Evolutionary conservation across 2,797 vertebrate genomes (phyloP).

Genomic region (Chelmon rostratus): DNA sequence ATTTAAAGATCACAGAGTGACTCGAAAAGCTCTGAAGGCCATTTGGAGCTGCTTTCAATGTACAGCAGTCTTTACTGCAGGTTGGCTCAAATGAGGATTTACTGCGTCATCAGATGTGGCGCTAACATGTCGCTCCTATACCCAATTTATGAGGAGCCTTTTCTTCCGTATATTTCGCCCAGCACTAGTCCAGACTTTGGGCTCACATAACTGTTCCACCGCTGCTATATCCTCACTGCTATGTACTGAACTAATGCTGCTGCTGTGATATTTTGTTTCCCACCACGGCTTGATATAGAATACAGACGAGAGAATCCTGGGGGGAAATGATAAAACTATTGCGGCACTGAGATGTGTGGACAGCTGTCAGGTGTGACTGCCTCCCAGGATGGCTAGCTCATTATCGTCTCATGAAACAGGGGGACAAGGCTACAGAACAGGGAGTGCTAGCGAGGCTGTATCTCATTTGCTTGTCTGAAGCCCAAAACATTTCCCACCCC

Average conservation of each 20-base stretch:
- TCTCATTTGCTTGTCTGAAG: conserved; percentile 73
- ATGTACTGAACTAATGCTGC: conserved; percentile 35
- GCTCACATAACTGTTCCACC: background rate
- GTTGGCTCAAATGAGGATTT: background rate
- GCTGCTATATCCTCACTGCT: conserved; percentile 17
- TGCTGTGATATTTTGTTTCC: conserved; percentile 54
- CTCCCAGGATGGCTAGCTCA: conserved; percentile 77
- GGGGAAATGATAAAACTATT: conserved; percentile 71
- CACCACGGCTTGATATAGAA: conserved; percentile 49
- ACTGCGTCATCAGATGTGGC: background rate
- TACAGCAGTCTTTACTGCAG: background rate
- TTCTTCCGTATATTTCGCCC: conserved; percentile 15
- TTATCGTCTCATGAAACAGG: conserved; percentile 75
- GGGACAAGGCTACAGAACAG: conserved; percentile 61
- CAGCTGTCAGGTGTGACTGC: conserved; percentile 81
- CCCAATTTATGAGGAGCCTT: background rate
- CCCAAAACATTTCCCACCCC: conserved; percentile 67
- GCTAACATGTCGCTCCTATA: background rate
- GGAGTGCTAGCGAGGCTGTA: conserved; percentile 59
- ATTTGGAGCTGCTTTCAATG: background rate
- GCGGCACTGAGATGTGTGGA: conserved; percentile 70
- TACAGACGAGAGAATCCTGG: conserved; percentile 44
- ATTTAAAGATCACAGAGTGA: conserved; percentile 14
- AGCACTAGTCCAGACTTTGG: conserved; percentile 23
- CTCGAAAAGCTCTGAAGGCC: background rate